A percentile compares a stretch with the other conserved stretches of the same genome.
Evolutionary conservation across 1,140 invertebrate genomes (phyloP).

Genomic region (Watersipora subatra): DNA sequence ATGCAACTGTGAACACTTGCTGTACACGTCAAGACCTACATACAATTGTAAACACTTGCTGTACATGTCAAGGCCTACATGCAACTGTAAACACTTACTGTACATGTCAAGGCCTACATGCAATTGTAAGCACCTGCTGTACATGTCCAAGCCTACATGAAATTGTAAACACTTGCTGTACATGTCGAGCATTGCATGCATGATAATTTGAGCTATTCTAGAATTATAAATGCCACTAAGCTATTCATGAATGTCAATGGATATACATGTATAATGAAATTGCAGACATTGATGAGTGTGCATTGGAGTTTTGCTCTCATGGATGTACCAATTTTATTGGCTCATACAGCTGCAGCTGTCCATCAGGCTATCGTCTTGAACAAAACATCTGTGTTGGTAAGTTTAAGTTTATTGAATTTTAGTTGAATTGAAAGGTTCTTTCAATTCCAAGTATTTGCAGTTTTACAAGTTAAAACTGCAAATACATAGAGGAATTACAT

Average conservation of each 20-base stretch:
- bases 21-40: not conserved
- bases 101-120: not conserved
- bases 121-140: not conserved
- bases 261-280: not conserved
- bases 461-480: not conserved
- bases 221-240: not conserved
- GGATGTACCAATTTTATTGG: not conserved
- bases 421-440: not conserved
- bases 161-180: not conserved
- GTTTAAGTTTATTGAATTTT: not conserved
- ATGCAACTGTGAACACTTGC: not conserved
- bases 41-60: not conserved
- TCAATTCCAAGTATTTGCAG: not conserved
- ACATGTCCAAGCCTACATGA: not conserved
- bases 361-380: not conserved
- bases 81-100: not conserved
- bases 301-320: not conserved
- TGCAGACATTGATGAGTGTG: not conserved
- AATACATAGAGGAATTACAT: not conserved
- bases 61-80: not conserved
- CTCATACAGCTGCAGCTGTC: not conserved
- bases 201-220: not conserved
- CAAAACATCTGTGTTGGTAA: not conserved
- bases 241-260: not conserved
- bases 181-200: not conserved